Percentiles rank a stretch among this genome's conserved stretches.
Evolutionary conservation across 2,888 invertebrate species (phyloP).

Genomic region (Ditula angustiorana): DNA sequence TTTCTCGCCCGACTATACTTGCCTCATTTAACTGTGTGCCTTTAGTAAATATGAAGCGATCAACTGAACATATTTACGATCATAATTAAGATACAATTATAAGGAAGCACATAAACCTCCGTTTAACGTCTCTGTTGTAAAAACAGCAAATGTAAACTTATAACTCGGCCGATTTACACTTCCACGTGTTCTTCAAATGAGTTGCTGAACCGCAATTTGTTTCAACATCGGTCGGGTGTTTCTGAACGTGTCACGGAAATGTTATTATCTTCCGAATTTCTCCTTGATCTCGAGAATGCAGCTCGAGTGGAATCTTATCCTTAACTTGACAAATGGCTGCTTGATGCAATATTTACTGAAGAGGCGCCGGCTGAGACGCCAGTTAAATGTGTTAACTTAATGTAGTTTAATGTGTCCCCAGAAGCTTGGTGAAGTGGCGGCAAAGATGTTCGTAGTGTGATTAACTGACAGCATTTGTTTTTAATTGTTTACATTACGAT

Average conservation of each 20-base stretch:
- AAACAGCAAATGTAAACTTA: slow-evolving; percentile 29
- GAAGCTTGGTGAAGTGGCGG: neutral
- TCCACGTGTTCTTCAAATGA: neutral
- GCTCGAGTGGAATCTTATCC: slow-evolving; percentile 18
- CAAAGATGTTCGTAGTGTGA: neutral
- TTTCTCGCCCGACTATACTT: too few species aligned
- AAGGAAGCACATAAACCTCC: slow-evolving; percentile 29
- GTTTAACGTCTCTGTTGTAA: slow-evolving; percentile 28
- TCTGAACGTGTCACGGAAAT: slow-evolving; percentile 22
- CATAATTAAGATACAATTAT: slow-evolving; percentile 36
- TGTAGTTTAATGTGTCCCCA: slow-evolving; percentile 4
- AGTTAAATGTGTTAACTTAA: slow-evolving; percentile 16
- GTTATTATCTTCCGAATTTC: slow-evolving; percentile 20
- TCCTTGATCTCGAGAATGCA: slow-evolving; percentile 21
- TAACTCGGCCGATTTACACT: neutral
- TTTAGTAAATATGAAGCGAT: neutral
- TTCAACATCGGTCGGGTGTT: neutral
- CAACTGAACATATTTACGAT: slow-evolving; percentile 23
- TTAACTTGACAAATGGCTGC: slow-evolving; percentile 24
- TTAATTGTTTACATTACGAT: neutral
- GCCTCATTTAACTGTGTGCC: neutral
- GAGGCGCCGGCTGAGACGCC: slow-evolving; percentile 12
- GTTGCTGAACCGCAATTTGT: neutral
- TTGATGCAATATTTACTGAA: slow-evolving; percentile 19
- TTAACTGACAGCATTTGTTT: neutral